These are phyloP conservation scores for Festucalex cinctus DNA, from an alignment of 2,113 vertebrate species.

Conservation along the genomic window DNA sequence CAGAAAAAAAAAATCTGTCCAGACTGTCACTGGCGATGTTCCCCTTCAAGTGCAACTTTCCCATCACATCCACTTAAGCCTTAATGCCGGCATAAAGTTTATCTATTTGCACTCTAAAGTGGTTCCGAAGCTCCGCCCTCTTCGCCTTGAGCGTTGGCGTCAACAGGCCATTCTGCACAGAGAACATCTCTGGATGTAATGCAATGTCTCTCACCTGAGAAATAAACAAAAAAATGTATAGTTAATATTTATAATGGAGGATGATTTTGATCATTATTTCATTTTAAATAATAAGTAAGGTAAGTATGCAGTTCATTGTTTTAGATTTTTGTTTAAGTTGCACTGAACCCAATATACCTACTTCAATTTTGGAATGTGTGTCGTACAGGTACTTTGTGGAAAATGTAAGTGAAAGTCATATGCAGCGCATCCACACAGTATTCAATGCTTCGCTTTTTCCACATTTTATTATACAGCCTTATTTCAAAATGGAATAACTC, in stretches of 20 bases:
- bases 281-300: not conserved
- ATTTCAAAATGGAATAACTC: no score
- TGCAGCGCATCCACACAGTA: no score
- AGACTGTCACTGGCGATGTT: conserved; percentile 15
- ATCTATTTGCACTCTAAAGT: conserved; percentile 84
- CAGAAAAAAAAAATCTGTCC: not conserved
- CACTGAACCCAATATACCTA: not conserved
- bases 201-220: conserved; percentile 84
- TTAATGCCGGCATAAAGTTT: conserved; percentile 88
- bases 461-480: no score
- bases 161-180: conserved; percentile 87
- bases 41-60: conserved; percentile 10
- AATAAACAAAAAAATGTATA: conserved; percentile 6
- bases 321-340: not conserved
- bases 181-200: conserved; percentile 84
- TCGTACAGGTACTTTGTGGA: no score
- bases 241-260: no score
- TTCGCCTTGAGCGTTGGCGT: conserved; percentile 95
- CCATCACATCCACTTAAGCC: conserved; percentile 61
- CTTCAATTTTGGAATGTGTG: not conserved
- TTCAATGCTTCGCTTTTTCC: no score
- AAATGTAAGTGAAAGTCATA: no score
- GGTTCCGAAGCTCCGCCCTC: conserved; percentile 79
- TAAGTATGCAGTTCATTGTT: not conserved
- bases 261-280: not conserved